A percentile compares a stretch with the other conserved stretches of the same genome.
Evolutionary conservation across 2,113 vertebrate species (phyloP).

Genomic region (Bufo bufo): DNA sequence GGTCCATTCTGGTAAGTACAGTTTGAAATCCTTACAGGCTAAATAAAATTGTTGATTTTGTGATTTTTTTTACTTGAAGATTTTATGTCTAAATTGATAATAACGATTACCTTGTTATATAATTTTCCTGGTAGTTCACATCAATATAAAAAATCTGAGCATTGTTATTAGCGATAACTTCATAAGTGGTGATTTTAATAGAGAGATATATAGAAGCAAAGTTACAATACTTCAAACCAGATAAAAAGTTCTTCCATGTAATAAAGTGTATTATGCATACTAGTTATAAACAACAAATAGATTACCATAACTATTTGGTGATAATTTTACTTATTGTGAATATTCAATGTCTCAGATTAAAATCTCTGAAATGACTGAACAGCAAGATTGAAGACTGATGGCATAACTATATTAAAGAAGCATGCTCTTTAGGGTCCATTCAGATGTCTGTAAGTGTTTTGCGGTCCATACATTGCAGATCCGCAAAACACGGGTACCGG

Average conservation of each 20-base stretch:
- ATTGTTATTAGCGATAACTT: neutral
- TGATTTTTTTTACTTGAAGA: neutral
- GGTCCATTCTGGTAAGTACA: neutral
- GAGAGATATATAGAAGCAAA: neutral
- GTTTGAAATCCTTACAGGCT: neutral
- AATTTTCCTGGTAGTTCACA: neutral
- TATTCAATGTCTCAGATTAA: neutral
- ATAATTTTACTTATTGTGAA: neutral
- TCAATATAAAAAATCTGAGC: neutral
- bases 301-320: neutral
- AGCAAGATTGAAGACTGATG: too few relatives aligned
- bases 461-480: too few relatives aligned
- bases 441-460: too few relatives aligned
- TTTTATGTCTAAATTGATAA: neutral
- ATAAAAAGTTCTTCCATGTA: too few relatives aligned
- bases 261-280: neutral
- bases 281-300: too few relatives aligned
- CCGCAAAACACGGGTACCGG: too few relatives aligned
- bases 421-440: too few relatives aligned
- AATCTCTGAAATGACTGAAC: too few relatives aligned
- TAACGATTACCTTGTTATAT: neutral
- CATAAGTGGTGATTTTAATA: neutral
- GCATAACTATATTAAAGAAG: too few relatives aligned
- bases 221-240: neutral
- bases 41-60: neutral